Evolutionary conservation across 30 jellyfish, hydroid and myxozoan species (phyloP).

Genomic region (Turritopsis rubra): DNA sequence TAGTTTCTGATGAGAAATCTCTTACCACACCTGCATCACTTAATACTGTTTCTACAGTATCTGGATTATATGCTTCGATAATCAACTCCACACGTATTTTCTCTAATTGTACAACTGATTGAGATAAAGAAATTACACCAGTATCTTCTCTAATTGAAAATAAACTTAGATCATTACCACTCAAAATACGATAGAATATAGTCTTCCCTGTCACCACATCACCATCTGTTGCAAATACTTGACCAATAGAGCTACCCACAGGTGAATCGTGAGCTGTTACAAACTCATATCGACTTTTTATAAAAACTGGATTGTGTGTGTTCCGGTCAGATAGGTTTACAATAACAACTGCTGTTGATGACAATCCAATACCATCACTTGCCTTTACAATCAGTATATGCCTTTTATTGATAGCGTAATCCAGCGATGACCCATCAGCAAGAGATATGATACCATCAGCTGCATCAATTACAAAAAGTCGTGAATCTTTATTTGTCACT

Average conservation of each 20-base stretch:
- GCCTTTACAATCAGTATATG: slow-evolving; percentile 3
- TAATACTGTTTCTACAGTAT: neutral
- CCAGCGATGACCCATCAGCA: neutral
- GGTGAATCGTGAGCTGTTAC: slow-evolving; percentile 13
- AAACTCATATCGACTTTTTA: neutral
- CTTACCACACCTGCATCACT: neutral
- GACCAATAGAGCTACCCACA: neutral
- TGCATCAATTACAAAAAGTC: neutral
- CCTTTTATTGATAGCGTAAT: neutral
- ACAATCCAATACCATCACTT: slow-evolving; percentile 19
- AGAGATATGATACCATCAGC: slow-evolving; percentile 1
- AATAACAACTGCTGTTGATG: neutral
- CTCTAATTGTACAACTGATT: neutral
- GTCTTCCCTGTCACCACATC: neutral
- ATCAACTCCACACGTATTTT: neutral
- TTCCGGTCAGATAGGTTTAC: neutral
- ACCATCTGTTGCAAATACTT: slow-evolving; percentile 7
- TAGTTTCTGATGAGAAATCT: neutral
- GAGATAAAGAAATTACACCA: neutral
- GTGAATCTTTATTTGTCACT: neutral
- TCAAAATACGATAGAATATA: neutral
- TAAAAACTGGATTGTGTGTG: neutral
- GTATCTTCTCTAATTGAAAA: neutral
- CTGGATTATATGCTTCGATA: neutral
- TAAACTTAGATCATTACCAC: neutral